Evolutionary conservation across 2,113 vertebrate genomes (phyloP), one percentile per base, ranked within the genome.

Genomic region (Ammospiza nelsoni): DNA sequence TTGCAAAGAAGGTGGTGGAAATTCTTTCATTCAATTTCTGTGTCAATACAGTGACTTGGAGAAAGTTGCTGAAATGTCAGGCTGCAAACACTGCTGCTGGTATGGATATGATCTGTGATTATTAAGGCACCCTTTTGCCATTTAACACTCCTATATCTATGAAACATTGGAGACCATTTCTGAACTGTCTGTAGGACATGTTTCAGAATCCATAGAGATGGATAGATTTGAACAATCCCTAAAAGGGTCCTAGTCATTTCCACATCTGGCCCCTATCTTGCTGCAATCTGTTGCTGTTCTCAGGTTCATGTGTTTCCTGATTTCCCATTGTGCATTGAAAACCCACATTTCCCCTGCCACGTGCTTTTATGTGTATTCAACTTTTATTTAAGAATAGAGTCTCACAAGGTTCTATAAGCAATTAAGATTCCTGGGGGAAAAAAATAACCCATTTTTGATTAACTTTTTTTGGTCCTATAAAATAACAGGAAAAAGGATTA

Each of bases 301-400:
- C 78, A 88, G 68, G 63, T 92, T 90, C 82, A 59, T 35, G 28
- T 69, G 43, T 84, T 95, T 94, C 90, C 92, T 86, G 90, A 88
- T 85, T 95, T 93, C 84, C 93, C 52, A 17, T 90, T 95, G 84
- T 92, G 79, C 76, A 91, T 68, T 88, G 68, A 80, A 91, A 94
- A 83, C 71, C 12, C 37, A 31, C 52, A 86, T 85, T 90, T 92
- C 87, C 89, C 75, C 39, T 57, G 39, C 72, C 75, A 57, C 43
- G 24, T 87, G 57, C 17, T 90, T 77, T 49, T 76, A 41, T 48
- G 25, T 55, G 15, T 65, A 59, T 76, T 75, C 59, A 92, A 16
- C 46, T 89, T 91, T 87, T 78, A 68, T 63, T 78, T 41, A 85
- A 91, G 51, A 92, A 49, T 25, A 80, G 33, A 68, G 15, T 67